Evolutionary conservation across 2,797 vertebrate genomes (phyloP).

Genomic region (Peromyscus melanophrys): DNA sequence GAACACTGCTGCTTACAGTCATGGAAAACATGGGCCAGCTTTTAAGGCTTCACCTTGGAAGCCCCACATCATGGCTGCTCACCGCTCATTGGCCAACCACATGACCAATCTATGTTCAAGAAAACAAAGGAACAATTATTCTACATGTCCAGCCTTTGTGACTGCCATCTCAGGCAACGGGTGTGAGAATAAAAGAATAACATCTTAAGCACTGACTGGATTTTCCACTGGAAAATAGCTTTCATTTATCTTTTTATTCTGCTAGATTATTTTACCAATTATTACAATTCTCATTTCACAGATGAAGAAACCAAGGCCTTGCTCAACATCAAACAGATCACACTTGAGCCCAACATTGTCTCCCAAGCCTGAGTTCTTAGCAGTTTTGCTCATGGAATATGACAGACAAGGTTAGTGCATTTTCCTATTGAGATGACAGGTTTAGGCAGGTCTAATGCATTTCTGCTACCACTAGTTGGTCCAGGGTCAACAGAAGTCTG

Average conservation of each 20-base stretch:
- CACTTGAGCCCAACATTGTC: neutral
- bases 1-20: neutral
- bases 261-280: neutral
- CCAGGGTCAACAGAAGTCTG: neutral
- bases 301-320: slow-evolving; percentile 50
- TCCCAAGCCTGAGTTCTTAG: neutral
- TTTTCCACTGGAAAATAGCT: neutral
- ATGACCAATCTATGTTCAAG: neutral
- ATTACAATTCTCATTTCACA: neutral
- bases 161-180: neutral
- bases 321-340: neutral
- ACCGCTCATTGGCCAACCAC: slow-evolving; percentile 14
- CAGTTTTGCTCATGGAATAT: neutral
- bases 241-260: slow-evolving; percentile 15
- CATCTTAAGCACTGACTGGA: neutral
- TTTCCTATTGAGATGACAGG: slow-evolving; percentile 40
- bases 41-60: slow-evolving; percentile 3
- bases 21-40: neutral
- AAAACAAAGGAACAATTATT: neutral
- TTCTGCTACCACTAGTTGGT: neutral
- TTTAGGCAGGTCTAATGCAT: neutral
- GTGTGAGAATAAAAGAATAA: neutral
- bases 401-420: neutral
- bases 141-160: neutral
- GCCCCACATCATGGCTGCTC: neutral